Evolutionary conservation across 2,797 vertebrate species (phyloP), one percentile per base, ranked within the genome.

Genomic region (Heteromormyrus szaboi): DNA sequence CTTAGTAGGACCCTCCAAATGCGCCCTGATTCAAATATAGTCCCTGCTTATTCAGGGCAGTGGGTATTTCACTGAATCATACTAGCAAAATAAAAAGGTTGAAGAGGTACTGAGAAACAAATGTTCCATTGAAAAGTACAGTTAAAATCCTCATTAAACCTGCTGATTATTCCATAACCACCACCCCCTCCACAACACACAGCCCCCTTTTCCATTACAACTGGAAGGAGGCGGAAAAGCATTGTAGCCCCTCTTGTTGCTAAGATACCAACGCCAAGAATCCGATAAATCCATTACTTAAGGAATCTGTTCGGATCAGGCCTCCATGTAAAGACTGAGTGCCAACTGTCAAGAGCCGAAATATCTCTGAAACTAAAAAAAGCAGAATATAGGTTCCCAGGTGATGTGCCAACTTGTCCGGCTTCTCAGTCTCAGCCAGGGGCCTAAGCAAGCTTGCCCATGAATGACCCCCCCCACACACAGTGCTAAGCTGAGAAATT

Each of bases 71-170:
- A 72, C 29, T 72, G 11, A 72, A 83, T 83, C 17, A 83, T 83
- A 48, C 19, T 83, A 12, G 7, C n/a, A 51, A 29, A 51, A 85
- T 51, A 22, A 25, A 85, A 46, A 25, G 19, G 25, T 50, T 51
- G 72, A 44, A 44, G 37, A 44, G 72, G 72, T n/a, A 44, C 72
- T 79, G 72, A n/a, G 7, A 79, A 44, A 44, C 72, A 79, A 79
- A 79, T 44, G 11, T 37, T 17, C 33, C 72, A 76, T 41, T 84
- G 46, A 84, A 14, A 25, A 48, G 8, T 11, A 17, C 81, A 25
- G 9, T 29, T 84, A 84, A 79, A 84, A 84, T 84, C 44, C 81
- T 51, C 72, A 79, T 79, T 79, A 79, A 79, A 44, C 54, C 56
- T 62, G 56, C 19, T 87, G 33, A 44, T 62, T 87, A 41, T 87